Evolutionary conservation across 64 coral and sea anemone species (phyloP).

Genomic region (Montipora efflorescens): DNA sequence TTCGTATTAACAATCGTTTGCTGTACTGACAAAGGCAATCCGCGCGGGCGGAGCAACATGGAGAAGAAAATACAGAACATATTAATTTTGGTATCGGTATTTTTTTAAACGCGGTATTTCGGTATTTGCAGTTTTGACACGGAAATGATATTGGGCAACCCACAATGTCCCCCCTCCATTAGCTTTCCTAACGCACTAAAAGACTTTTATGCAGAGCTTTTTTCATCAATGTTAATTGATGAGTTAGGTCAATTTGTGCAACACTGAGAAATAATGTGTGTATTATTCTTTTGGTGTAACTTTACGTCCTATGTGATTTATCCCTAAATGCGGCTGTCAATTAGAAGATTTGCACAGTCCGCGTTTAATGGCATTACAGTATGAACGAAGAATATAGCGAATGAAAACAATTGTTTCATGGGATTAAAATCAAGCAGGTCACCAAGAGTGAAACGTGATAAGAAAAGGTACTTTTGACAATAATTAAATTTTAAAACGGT

Average conservation of each 20-base stretch:
- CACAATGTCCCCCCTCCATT: no score
- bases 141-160: no score
- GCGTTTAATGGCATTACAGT: neutral
- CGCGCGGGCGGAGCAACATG: no score
- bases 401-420: neutral
- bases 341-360: neutral
- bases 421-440: neutral
- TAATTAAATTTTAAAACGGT: neutral
- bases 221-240: neutral
- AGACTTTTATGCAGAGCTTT: neutral
- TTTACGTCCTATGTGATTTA: neutral
- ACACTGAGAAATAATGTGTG: neutral
- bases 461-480: neutral
- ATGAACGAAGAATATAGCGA: neutral
- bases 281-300: neutral
- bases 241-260: neutral
- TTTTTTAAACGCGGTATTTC: no score
- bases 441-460: neutral
- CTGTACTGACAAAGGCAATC: no score
- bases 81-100: no score
- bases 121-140: no score
- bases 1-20: no score
- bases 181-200: no score
- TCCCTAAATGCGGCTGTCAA: neutral
- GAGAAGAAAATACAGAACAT: no score